Conservation (phyloP, 2,888 invertebrate species). For the Drosophila meridiana region DNA sequence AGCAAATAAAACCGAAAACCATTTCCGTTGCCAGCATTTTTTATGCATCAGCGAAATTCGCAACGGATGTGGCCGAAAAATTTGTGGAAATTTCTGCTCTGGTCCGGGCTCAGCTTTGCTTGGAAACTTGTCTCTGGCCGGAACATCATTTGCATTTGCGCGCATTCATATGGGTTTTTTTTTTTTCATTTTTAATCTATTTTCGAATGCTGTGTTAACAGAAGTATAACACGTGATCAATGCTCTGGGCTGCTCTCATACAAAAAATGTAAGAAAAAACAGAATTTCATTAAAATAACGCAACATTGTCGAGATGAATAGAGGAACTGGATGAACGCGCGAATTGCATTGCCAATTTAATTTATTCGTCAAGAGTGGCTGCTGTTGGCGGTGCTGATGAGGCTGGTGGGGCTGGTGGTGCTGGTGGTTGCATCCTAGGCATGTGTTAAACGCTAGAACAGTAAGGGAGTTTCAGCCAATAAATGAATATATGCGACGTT, state of each 20-base stretch:
- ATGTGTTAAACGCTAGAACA: conserved; percentile 59
- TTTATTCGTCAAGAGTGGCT: conserved; percentile 49
- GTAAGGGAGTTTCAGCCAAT: conserved; percentile 43
- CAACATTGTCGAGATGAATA: conserved; percentile 31
- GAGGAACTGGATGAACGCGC: conserved; percentile 27
- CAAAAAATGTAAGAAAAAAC: conserved; percentile 18
- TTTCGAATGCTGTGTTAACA: conserved; percentile 34
- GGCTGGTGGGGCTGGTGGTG: conserved; percentile 6
- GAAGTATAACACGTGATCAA: conserved; percentile 30
- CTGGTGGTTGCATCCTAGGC: conserved; percentile 31
- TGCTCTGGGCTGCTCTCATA: conserved; percentile 15
- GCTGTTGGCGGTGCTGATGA: conserved; percentile 5
- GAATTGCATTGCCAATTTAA: conserved; percentile 62
- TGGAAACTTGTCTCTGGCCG: conserved; percentile 14
- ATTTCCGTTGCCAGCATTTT: conserved; percentile 54
- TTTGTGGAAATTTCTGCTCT: conserved; percentile 4
- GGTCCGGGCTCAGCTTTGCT: not conserved
- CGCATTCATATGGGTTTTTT: conserved; percentile 24
- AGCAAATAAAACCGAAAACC: conserved; percentile 61
- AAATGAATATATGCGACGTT: conserved; percentile 59
- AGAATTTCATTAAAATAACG: conserved; percentile 62
- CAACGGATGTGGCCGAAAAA: conserved; percentile 39
- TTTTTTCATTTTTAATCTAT: conserved; percentile 14
- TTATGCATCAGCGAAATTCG: conserved; percentile 19
- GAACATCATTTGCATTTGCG: conserved; percentile 40